Conservation (phyloP, 2,888 invertebrate species). For the Eulithis testata region DNA sequence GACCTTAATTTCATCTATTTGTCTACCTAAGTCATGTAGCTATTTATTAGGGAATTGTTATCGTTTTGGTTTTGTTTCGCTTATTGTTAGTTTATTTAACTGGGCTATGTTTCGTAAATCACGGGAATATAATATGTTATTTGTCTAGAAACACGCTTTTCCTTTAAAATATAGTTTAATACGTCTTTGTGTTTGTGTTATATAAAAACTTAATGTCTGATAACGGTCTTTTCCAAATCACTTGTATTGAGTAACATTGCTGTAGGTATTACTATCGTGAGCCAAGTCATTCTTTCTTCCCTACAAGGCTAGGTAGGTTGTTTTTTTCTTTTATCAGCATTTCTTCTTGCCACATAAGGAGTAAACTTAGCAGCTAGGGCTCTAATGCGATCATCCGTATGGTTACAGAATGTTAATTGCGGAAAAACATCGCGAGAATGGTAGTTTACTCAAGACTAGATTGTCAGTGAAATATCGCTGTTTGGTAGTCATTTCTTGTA, state of each 20-base stretch:
- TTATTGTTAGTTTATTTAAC: conserved; percentile 16
- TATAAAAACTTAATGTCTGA: conserved; percentile 14
- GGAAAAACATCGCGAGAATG: conserved; percentile 30
- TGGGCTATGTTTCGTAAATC: conserved; percentile 13
- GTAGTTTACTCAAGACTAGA: conserved; percentile 10
- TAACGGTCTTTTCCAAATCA: conserved; percentile 12
- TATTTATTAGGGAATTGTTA: conserved; percentile 24
- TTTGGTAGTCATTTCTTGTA: conserved; percentile 1
- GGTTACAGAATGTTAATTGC: conserved; percentile 36
- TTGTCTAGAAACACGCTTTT: conserved; percentile 13
- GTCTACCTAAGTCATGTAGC: conserved; percentile 25
- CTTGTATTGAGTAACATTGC: conserved; percentile 1
- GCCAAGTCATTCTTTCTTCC: conserved; percentile 27
- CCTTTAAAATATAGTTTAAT: neutral
- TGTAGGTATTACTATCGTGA: conserved; percentile 13
- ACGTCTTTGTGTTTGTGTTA: neutral
- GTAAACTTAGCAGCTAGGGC: conserved; percentile 29
- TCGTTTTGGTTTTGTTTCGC: conserved; percentile 18
- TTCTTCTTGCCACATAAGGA: conserved; percentile 30
- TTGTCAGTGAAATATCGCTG: neutral
- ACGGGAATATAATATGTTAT: conserved; percentile 2
- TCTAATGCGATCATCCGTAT: conserved; percentile 29
- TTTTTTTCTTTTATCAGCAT: conserved; percentile 22
- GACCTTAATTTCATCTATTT: conserved; percentile 39
- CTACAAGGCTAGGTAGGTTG: conserved; percentile 20